Evolutionary conservation across 1,140 invertebrate genomes (phyloP), one percentile per base, ranked within the genome.

Genomic region (Carposina sasakii): DNA sequence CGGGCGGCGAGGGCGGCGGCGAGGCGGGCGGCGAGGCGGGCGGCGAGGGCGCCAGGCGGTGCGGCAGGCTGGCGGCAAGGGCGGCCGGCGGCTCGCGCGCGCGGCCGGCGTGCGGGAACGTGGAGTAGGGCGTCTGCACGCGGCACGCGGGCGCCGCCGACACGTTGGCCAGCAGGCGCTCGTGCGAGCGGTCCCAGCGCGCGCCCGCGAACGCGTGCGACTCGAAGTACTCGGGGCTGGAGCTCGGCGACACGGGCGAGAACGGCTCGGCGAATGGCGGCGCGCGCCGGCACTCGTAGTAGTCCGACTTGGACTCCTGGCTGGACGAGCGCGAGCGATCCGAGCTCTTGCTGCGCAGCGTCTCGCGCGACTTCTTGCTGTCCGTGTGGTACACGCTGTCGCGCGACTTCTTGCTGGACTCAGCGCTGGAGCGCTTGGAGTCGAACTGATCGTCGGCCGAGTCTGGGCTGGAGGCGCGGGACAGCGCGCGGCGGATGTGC

Each of bases 221-320:
- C n/a, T n/a, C n/a, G n/a, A n/a, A n/a, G n/a, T n/a, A n/a, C n/a
- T 91, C 90, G 26, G 89, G 88, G 65, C 89, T 91, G 2, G 90
- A 90, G 0, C 88, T 87, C 2, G 87, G 79, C 13, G 90, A 90
- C 53, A 85, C 71, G 12, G 76, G 74, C 52, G 84, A 82, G 52
- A 82, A 78, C 0, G 79, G 79, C 60, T 84, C 81, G 16, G 79
- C 73, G 33, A 40, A 72, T 81, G 8, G 71, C 65, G 15, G 71
- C 53, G 51, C 76, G 22, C 78, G 73, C 12, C 77, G 68, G 49
- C 81, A 82, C 42, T 86, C 85, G 43, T 85, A 85, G 62, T 86
- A 86, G 60, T 86, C 85, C 3, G 85, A 86, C 53, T 90, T 90
- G 0, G 89, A 91, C 66, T 90, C 90, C 62, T 89, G 89, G 65